phyloP scores from a whole-genome alignment of 23 tunicate species.

The Halocynthia roretzi region DNA sequence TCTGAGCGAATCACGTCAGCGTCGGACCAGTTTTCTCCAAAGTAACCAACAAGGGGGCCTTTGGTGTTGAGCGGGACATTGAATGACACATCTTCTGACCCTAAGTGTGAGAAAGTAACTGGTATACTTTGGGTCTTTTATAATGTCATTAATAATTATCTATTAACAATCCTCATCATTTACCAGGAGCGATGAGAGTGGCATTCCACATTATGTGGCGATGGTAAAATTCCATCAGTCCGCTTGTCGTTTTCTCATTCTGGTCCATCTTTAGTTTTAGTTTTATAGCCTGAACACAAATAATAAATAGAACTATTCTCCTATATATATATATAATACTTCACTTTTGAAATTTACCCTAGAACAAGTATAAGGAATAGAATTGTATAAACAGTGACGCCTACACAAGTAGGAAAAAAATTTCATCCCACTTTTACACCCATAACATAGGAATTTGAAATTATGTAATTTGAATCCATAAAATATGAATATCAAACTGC shows the following conservation, averaged over 20 bases:
- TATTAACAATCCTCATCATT: not conserved
- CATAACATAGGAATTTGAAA: too few species aligned
- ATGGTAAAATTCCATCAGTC: slow-evolving; percentile 68
- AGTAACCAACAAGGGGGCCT: slow-evolving; percentile 87
- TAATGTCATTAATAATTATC: not conserved
- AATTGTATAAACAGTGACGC: too few species aligned
- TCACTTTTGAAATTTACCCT: too few species aligned
- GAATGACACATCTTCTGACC: slow-evolving; percentile 72
- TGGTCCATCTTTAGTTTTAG: slow-evolving; percentile 90
- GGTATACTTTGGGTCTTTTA: not conserved
- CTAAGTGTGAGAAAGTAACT: slow-evolving; percentile 1
- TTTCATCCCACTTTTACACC: too few species aligned
- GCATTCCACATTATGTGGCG: slow-evolving; percentile 94
- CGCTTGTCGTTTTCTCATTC: slow-evolving; percentile 86
- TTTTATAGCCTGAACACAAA: slow-evolving; percentile 50
- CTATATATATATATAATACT: too few species aligned
- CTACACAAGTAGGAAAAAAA: too few species aligned
- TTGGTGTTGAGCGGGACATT: slow-evolving; percentile 84
- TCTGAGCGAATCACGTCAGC: slow-evolving; percentile 94
- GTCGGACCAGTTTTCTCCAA: slow-evolving; percentile 97
- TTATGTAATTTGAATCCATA: too few species aligned
- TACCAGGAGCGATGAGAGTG: slow-evolving; percentile 64
- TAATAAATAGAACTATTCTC: not conserved
- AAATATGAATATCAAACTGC: too few species aligned
- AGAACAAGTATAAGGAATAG: too few species aligned